Percentiles rank a stretch among this genome's conserved stretches.
Conservation (phyloP, 2,797 vertebrate genomes). For the Gymnocypris eckloni region DNA sequence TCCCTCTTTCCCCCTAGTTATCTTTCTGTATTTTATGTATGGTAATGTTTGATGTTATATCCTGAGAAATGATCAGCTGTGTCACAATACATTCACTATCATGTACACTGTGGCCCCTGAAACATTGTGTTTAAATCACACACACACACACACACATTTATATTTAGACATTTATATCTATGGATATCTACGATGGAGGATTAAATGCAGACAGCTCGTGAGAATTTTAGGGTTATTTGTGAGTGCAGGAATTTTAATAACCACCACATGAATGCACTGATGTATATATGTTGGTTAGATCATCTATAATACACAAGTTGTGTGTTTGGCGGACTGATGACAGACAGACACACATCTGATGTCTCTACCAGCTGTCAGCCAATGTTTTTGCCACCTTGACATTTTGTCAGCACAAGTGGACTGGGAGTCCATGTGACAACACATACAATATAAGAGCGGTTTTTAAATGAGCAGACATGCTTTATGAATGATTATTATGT, state of each 20-base stretch:
- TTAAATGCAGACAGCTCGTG: background rate
- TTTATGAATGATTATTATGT: background rate
- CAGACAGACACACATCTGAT: conserved; percentile 3
- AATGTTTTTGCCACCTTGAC: background rate
- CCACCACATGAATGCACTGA: background rate
- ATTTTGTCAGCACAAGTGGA: conserved; percentile 13
- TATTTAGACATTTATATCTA: conserved; percentile 5
- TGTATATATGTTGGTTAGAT: conserved; percentile 2
- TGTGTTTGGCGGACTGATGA: conserved; percentile 4
- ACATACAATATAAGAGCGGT: background rate
- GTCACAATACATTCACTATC: background rate
- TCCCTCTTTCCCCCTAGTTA: background rate
- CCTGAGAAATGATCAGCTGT: background rate
- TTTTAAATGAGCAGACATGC: background rate
- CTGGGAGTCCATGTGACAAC: background rate
- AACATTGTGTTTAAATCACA: background rate
- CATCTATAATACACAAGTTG: background rate
- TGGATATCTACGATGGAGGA: background rate
- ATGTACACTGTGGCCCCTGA: background rate
- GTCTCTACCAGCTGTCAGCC: conserved; percentile 6
- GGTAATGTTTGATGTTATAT: background rate
- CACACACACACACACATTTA: background rate
- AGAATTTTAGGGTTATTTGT: background rate
- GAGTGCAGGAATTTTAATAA: background rate
- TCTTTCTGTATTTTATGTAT: background rate